phyloP scores from a whole-genome alignment of 2,888 invertebrate species.

The Ormyrus labotus region DNA sequence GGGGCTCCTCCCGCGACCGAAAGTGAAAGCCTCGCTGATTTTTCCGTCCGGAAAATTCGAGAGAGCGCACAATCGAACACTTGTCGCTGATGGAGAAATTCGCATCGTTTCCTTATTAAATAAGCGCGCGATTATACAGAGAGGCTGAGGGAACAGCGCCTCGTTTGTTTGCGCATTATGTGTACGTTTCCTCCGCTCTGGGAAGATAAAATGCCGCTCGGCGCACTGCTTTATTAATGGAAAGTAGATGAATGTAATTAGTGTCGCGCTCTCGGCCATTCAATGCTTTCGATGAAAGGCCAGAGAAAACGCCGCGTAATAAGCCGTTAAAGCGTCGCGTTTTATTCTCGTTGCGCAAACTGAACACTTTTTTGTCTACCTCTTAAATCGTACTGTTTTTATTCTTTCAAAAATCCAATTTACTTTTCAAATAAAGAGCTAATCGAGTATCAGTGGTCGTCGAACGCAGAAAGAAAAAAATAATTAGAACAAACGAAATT shows the following conservation, averaged over 20 bases:
- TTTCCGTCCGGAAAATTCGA: background rate
- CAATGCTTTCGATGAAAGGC: background rate
- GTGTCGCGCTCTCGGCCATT: background rate
- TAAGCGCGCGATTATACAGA: background rate
- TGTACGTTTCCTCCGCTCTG: background rate
- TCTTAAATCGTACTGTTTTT: too few species aligned
- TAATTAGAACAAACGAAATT: too few species aligned
- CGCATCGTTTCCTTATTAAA: conserved; percentile 7
- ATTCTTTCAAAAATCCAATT: too few species aligned
- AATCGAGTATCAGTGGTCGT: too few species aligned
- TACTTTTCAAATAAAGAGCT: too few species aligned
- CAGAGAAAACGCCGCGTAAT: background rate
- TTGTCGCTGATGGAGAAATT: background rate
- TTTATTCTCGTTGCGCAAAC: too few species aligned
- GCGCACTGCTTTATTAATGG: conserved; percentile 15
- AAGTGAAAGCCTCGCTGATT: background rate
- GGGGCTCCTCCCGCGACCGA: too few species aligned
- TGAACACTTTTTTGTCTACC: too few species aligned
- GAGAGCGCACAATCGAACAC: background rate
- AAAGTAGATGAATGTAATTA: conserved; percentile 43
- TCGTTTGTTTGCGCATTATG: background rate
- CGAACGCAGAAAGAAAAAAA: too few species aligned
- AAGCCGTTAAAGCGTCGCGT: background rate
- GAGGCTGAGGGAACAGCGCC: background rate
- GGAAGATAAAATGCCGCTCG: too few species aligned